These are phyloP conservation scores for Periphyllus acericola DNA, from an alignment of 2,888 invertebrate genomes.

Conservation along the genomic window DNA sequence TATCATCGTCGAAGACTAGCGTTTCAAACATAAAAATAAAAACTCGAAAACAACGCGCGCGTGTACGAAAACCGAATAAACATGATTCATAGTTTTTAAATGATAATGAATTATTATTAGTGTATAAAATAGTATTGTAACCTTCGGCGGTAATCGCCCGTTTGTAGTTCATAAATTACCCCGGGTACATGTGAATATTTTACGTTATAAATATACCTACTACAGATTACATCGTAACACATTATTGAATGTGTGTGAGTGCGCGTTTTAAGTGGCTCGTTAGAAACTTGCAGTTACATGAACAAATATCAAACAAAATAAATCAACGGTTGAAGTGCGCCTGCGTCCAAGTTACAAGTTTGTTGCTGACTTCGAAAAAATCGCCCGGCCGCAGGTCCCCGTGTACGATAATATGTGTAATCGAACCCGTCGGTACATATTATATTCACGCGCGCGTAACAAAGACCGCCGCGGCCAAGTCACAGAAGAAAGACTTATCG, in stretches of 20 bases:
- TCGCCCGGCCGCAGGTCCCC: neutral
- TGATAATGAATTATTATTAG: neutral
- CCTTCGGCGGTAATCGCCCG: neutral
- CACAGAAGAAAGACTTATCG: neutral
- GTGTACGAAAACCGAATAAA: neutral
- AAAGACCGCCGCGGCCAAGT: neutral
- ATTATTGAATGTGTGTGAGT: slow-evolving; percentile 2
- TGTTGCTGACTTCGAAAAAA: neutral
- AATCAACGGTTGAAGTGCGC: slow-evolving; percentile 9
- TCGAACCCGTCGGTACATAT: neutral
- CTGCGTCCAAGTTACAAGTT: neutral
- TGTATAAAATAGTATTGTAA: neutral
- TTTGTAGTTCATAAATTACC: slow-evolving; percentile 38
- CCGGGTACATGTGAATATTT: neutral
- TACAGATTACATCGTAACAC: neutral
- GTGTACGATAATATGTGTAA: too few relatives aligned
- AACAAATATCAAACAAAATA: slow-evolving; percentile 27
- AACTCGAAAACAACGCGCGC: neutral
- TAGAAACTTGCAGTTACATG: slow-evolving; percentile 21
- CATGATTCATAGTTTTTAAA: neutral
- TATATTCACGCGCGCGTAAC: neutral
- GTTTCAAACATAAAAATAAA: neutral
- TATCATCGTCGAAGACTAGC: neutral
- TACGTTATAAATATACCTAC: slow-evolving; percentile 10
- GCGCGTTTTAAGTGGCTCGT: slow-evolving; percentile 12